These are phyloP conservation scores for Babylonia areolata DNA, from an alignment of 1,140 invertebrate genomes.

Conservation along the genomic window DNA sequence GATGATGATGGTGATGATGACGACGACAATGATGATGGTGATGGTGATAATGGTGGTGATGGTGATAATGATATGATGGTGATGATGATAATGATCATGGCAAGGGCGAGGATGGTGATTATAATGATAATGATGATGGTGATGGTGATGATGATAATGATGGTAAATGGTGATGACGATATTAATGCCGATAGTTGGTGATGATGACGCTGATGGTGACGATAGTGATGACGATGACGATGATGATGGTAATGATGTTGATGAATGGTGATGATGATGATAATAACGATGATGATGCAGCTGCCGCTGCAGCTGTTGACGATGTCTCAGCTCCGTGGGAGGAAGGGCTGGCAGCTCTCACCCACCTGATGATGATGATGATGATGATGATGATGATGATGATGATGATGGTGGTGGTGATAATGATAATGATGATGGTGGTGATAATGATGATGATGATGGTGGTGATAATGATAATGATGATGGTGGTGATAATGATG, in stretches of 20 bases:
- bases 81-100: neutral
- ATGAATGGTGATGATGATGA: no score
- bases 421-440: neutral
- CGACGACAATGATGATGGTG: conserved; percentile 2
- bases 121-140: neutral
- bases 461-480: neutral
- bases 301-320: no score
- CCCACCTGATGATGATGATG: no score
- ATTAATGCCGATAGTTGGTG: neutral
- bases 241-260: no score
- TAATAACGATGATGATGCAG: no score
- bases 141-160: neutral
- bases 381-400: neutral
- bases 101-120: neutral
- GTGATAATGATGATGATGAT: neutral
- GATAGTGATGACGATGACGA: no score
- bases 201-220: no score
- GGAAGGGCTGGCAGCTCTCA: no score
- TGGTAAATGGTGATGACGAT: no score
- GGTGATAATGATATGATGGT: conserved; percentile 12
- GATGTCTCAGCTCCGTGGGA: no score
- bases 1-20: conserved; percentile 14
- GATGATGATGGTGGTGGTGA: conserved; percentile 10
- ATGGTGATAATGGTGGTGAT: conserved; percentile 17
- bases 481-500: neutral